These are phyloP conservation scores for Oxyura jamaicensis DNA, from an alignment of 2,113 vertebrate genomes.

Conservation along the genomic window DNA sequence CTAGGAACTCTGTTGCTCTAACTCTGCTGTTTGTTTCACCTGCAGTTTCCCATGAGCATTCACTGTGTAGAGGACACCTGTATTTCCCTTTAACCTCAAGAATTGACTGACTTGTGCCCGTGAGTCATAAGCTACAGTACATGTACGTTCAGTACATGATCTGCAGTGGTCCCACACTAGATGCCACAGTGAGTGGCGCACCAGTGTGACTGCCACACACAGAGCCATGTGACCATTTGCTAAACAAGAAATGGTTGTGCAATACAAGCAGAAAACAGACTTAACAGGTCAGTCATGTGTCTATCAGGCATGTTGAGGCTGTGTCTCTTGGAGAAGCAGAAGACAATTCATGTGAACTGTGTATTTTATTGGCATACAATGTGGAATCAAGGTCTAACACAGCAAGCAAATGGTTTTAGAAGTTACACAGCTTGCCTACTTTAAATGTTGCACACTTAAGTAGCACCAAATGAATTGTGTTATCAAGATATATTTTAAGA, in stretches of 20 bases:
- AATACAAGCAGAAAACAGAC: background rate
- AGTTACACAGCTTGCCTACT: background rate
- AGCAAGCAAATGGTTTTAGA: background rate
- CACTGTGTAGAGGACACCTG: background rate
- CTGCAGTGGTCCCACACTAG: conserved; percentile 52
- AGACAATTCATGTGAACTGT: background rate
- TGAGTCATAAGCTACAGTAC: background rate
- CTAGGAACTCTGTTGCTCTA: background rate
- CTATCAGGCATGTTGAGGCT: background rate
- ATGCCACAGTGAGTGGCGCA: conserved; percentile 40
- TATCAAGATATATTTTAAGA: background rate
- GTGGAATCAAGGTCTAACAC: background rate
- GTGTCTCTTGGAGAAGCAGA: background rate
- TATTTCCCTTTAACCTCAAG: background rate
- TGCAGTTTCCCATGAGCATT: background rate
- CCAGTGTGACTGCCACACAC: background rate
- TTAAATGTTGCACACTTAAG: background rate
- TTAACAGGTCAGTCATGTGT: background rate
- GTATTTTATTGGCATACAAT: background rate
- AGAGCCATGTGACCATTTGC: conserved; percentile 16
- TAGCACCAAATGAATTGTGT: background rate
- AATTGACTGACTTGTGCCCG: background rate
- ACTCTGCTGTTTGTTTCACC: background rate
- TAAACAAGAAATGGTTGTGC: conserved; percentile 3
- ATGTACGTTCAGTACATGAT: background rate